Conservation (phyloP, 2,797 vertebrate species). For the Sparus aurata region DNA sequence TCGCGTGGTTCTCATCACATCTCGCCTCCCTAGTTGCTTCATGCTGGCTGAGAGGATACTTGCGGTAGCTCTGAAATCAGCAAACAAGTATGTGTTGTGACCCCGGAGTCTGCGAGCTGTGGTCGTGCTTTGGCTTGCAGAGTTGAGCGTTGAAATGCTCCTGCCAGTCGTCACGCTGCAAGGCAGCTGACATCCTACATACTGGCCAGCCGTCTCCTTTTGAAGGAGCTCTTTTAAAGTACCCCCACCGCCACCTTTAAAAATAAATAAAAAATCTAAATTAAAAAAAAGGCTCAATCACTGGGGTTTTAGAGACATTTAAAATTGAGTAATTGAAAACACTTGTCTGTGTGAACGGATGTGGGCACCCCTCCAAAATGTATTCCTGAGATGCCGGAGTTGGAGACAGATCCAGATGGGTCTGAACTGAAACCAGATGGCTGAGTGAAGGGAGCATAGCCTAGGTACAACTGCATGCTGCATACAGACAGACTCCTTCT, state of each 20-base stretch:
- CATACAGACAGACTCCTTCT: constrained; percentile 67
- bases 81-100: constrained; percentile 43
- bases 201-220: constrained; percentile 40
- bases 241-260: constrained; percentile 56
- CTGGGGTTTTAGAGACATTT: constrained; percentile 83
- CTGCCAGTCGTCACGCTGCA: constrained; percentile 48
- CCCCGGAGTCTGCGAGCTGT: constrained; percentile 24
- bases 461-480: constrained; percentile 76
- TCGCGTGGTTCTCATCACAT: constrained; percentile 54
- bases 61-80: constrained; percentile 54
- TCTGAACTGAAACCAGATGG: constrained; percentile 90
- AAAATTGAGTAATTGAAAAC: constrained; percentile 89
- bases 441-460: constrained; percentile 73
- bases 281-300: constrained; percentile 69
- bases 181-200: constrained; percentile 8
- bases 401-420: constrained; percentile 89
- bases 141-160: constrained; percentile 28
- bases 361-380: constrained; percentile 88
- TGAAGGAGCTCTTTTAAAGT: constrained; percentile 54
- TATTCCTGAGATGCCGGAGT: constrained; percentile 89
- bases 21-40: constrained; percentile 46
- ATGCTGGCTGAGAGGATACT: constrained; percentile 50
- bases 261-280: constrained; percentile 23
- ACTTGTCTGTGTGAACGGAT: constrained; percentile 90
- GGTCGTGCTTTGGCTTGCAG: constrained; percentile 7